phyloP scores from a whole-genome alignment of 1,140 invertebrate species.

The Tetranychus urticae region DNA sequence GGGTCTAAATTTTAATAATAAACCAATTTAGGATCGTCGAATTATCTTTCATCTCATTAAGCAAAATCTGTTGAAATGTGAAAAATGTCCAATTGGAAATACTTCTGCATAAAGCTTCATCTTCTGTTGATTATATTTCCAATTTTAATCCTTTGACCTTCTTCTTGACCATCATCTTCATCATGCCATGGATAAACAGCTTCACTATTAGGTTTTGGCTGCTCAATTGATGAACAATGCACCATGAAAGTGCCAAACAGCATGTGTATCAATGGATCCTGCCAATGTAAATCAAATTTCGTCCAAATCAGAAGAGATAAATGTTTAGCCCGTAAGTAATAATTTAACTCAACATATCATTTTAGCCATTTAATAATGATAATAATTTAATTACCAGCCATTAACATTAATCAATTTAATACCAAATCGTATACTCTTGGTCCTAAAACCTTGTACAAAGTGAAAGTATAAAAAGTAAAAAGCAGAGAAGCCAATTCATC shows the following conservation, averaged over 20 bases:
- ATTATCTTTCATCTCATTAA: too few species aligned
- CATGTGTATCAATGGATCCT: conserved; percentile 40
- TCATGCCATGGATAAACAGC: conserved; percentile 26
- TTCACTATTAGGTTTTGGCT: conserved; percentile 45
- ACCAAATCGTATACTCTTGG: not conserved
- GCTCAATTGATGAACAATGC: conserved; percentile 43
- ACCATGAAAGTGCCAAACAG: conserved; percentile 52
- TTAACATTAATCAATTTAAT: not conserved
- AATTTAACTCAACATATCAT: conserved; percentile 16
- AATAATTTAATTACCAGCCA: not conserved
- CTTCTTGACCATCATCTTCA: not conserved
- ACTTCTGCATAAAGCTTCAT: too few species aligned
- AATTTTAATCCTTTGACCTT: not conserved
- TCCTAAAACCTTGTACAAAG: not conserved
- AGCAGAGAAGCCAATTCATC: not conserved
- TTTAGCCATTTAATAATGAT: not conserved
- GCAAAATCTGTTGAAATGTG: too few species aligned
- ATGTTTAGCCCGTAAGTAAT: conserved; percentile 56
- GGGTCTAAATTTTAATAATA: too few species aligned
- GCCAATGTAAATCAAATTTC: conserved; percentile 50
- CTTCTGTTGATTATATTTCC: not conserved
- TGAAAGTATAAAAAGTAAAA: not conserved
- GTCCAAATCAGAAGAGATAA: conserved; percentile 61
- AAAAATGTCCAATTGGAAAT: too few species aligned
- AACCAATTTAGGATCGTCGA: too few species aligned